phyloP scores from a whole-genome alignment of 2,797 vertebrate genomes.

The Oceanodroma leucorhoa region DNA sequence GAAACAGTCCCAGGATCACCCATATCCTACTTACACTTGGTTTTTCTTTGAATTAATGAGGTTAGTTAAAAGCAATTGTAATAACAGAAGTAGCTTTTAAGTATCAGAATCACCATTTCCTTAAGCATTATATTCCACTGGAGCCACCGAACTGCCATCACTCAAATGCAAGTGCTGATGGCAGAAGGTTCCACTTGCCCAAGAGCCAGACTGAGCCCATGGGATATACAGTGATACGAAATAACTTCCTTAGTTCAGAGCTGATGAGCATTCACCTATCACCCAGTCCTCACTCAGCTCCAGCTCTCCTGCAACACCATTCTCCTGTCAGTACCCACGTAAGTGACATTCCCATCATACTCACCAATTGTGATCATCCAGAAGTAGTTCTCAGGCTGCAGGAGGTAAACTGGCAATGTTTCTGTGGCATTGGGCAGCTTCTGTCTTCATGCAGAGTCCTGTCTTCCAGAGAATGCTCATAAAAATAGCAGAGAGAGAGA shows the following conservation, averaged over 20 bases:
- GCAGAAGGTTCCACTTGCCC: not conserved
- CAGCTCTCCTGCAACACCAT: not conserved
- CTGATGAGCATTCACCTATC: not conserved
- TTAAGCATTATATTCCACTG: not conserved
- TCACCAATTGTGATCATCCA: not conserved
- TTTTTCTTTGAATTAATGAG: not conserved
- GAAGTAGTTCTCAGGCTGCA: not conserved
- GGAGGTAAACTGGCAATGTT: not conserved
- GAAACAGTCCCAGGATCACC: not conserved
- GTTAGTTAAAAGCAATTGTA: not conserved
- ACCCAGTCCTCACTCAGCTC: not conserved
- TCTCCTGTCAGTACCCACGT: not conserved
- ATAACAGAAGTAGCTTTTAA: not conserved
- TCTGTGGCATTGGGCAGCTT: not conserved
- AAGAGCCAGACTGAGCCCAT: not conserved
- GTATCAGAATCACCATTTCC: not conserved
- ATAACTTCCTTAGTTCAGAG: not conserved
- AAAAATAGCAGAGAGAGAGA: not conserved
- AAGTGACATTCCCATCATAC: not conserved
- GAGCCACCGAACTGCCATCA: not conserved
- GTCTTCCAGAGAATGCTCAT: not conserved
- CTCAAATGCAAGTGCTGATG: not conserved
- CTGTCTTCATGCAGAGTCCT: not conserved
- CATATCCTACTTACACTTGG: not conserved
- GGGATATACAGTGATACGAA: fast-evolving